Evolutionary conservation across 2,797 vertebrate genomes (phyloP).

Genomic region (Thaleichthys pacificus): DNA sequence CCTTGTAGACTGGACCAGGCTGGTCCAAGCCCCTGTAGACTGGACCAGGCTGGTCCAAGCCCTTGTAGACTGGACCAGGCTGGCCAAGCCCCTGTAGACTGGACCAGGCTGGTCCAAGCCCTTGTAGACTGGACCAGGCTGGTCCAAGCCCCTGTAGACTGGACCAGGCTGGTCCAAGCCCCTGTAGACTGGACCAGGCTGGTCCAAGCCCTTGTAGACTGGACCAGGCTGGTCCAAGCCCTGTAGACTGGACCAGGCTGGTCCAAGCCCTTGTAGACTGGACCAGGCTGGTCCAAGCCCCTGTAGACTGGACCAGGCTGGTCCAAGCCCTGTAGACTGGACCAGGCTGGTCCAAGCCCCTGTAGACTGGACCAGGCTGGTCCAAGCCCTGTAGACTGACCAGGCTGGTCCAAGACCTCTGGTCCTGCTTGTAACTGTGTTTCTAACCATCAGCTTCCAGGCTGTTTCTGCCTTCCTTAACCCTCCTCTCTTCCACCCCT

Average conservation of each 20-base stretch:
- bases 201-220: neutral
- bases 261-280: neutral
- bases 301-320: neutral
- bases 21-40: too few species aligned
- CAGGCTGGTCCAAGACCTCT: neutral
- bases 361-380: too few species aligned
- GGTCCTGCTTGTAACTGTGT: neutral
- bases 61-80: neutral
- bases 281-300: neutral
- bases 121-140: neutral
- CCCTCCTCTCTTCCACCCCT: constrained; percentile 16
- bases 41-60: too few species aligned
- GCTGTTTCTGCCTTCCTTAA: neutral
- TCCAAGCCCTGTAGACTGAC: too few species aligned
- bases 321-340: neutral
- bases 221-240: neutral
- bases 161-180: neutral
- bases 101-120: neutral
- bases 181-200: too few species aligned
- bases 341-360: too few species aligned
- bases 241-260: neutral
- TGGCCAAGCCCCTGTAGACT: neutral
- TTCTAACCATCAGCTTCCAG: neutral
- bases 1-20: too few species aligned
- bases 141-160: neutral